Evolutionary conservation across 1,140 invertebrate genomes (phyloP), one percentile per base, ranked within the genome.

Genomic region (Leptinotarsa defecta): DNA sequence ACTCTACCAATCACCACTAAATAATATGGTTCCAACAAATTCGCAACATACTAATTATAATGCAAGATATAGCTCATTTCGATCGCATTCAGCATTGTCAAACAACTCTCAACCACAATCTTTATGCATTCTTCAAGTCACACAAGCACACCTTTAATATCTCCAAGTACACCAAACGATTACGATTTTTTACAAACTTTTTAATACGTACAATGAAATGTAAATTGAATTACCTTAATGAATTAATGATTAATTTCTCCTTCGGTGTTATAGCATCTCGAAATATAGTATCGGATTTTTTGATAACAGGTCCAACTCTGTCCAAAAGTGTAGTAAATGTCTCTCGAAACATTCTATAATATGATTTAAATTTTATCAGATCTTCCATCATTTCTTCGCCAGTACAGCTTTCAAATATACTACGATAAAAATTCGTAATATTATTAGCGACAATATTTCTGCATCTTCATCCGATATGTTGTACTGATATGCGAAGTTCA

Each of bases 401-500:
- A 52, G 64, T 74, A 57, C 73, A 74, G 48, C 64, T 68, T 68
- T 57, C 4, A 52, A 52, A 52, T 52, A 52, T 74, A 74, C 73
- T 74, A n/a, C 64, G 64, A 68, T 49, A 48, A 48, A 74, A 24
- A 74, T 74, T 68, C 17, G 61, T 19, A 24, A 27, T 73, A 67
- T 48, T 70, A 48, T 24, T 34, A 34, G 5, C 5, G 27, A 34
- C 6, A 8, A 34, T 71, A 19, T 71, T 71, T 63, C 24, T 48
- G 22, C 68, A 63, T 75, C 74, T 75, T 75, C 74, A 48, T 71
- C 68, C 48, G 74, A 75, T 34, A 75, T 71, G 74, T 24, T 71
- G 62, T 71, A 24, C 20, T 70, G 6, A 48, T 64, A 73, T 57
- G 52, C n/a, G 13, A 57, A 57, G 52, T 57, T 17, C 52, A 57